These are phyloP conservation scores for Vimba vimba DNA, from an alignment of 2,113 vertebrate species.

Conservation along the genomic window DNA sequence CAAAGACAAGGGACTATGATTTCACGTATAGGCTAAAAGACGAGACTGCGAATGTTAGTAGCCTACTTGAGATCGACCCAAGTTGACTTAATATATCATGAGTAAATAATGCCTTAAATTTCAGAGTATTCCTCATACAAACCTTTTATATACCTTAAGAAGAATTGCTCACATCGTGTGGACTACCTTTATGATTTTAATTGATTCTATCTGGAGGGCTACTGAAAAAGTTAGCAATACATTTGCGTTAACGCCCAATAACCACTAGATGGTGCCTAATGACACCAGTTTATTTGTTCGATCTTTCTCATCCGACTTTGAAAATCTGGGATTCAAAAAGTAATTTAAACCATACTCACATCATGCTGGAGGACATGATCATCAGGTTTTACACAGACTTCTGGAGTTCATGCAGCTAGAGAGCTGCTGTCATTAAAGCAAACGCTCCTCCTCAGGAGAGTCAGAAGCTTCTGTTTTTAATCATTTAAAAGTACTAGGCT, in stretches of 20 bases:
- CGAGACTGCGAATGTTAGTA: too few relatives aligned
- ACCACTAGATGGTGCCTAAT: conserved; percentile 21
- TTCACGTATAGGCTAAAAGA: not conserved
- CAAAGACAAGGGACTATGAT: not conserved
- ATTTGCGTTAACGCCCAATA: not conserved
- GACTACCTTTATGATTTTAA: not conserved
- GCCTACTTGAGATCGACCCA: not conserved
- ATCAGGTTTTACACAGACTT: not conserved
- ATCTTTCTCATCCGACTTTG: not conserved
- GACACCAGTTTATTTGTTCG: not conserved
- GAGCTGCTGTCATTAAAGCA: not conserved
- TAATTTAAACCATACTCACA: not conserved
- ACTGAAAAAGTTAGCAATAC: not conserved
- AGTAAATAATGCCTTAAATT: not conserved
- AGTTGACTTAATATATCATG: not conserved
- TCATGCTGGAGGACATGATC: not conserved
- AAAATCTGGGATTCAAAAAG: not conserved
- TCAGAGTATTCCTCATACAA: not conserved
- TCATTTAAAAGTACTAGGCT: not conserved
- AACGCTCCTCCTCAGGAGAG: not conserved
- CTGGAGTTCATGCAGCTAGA: not conserved
- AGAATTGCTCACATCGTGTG: not conserved
- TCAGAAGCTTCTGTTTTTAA: conserved; percentile 8
- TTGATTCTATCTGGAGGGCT: not conserved
- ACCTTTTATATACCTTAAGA: not conserved